These are phyloP conservation scores for Homarus americanus DNA, from an alignment of 1,140 invertebrate genomes.

Conservation along the genomic window DNA sequence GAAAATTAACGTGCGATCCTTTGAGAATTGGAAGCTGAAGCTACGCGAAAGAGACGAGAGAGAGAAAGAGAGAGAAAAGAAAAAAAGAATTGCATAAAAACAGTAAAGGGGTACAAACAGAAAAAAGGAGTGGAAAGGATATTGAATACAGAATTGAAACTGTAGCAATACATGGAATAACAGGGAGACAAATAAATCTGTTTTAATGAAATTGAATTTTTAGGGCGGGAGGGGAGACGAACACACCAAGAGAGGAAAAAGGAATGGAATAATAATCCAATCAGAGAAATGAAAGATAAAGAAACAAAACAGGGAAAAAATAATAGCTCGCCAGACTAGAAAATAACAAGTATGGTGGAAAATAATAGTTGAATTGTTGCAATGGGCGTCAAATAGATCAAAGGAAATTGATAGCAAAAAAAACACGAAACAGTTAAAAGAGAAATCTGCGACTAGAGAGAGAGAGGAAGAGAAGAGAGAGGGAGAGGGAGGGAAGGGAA, in stretches of 20 bases:
- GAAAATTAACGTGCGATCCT: too few relatives aligned
- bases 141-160: conserved; percentile 67
- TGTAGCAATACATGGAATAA: conserved; percentile 59
- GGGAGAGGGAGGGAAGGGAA: conserved; percentile 16
- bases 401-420: conserved; percentile 68
- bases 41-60: background rate
- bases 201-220: conserved; percentile 64
- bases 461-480: conserved; percentile 35
- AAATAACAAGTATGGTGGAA: conserved; percentile 56
- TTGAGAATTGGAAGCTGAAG: too few relatives aligned
- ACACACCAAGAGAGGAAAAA: conserved; percentile 13
- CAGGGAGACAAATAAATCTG: conserved; percentile 57
- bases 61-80: background rate
- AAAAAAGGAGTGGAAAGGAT: conserved; percentile 35
- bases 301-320: conserved; percentile 49
- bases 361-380: conserved; percentile 69
- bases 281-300: conserved; percentile 60
- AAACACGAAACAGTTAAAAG: conserved; percentile 53
- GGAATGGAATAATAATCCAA: conserved; percentile 57
- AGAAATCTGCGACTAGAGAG: conserved; percentile 47
- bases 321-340: conserved; percentile 49
- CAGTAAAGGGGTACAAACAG: conserved; percentile 1
- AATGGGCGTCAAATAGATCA: conserved; percentile 63
- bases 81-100: background rate
- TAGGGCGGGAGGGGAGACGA: background rate